phyloP scores from a whole-genome alignment of 2,888 invertebrate genomes.

The Drosophila setosimentum region DNA sequence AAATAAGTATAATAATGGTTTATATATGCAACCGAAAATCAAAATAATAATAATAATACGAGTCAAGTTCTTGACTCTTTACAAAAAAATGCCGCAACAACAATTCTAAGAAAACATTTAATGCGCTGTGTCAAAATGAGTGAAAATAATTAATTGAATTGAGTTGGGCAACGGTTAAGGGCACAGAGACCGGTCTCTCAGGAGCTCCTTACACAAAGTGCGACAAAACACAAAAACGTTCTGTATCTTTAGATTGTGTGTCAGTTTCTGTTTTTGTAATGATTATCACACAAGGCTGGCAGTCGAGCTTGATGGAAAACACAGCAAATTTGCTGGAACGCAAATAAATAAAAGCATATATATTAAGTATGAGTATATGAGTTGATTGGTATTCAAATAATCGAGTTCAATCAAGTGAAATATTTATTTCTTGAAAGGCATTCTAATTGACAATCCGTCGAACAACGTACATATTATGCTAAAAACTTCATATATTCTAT shows the following conservation, averaged over 20 bases:
- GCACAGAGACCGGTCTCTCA: not conserved
- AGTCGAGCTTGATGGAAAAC: conserved; percentile 26
- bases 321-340: conserved; percentile 38
- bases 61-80: not conserved
- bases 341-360: conserved; percentile 41
- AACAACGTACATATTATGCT: conserved; percentile 9
- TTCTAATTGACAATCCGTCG: conserved; percentile 29
- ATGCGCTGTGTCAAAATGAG: conserved; percentile 29
- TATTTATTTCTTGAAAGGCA: not conserved
- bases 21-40: conserved; percentile 40
- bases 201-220: not conserved
- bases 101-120: not conserved
- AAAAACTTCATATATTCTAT: not conserved
- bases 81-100: not conserved
- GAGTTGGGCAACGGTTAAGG: conserved; percentile 4
- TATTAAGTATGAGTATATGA: not conserved
- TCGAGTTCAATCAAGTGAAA: conserved; percentile 21
- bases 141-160: conserved; percentile 47
- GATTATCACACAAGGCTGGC: conserved; percentile 49
- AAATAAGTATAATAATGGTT: conserved; percentile 39
- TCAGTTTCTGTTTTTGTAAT: conserved; percentile 39
- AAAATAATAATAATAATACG: conserved; percentile 39
- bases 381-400: conserved; percentile 26
- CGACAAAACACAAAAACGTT: conserved; percentile 3
- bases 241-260: conserved; percentile 12